Base-by-base conservation (phyloP, 1,140 invertebrate species). In the Archivesica marissinica region DNA sequence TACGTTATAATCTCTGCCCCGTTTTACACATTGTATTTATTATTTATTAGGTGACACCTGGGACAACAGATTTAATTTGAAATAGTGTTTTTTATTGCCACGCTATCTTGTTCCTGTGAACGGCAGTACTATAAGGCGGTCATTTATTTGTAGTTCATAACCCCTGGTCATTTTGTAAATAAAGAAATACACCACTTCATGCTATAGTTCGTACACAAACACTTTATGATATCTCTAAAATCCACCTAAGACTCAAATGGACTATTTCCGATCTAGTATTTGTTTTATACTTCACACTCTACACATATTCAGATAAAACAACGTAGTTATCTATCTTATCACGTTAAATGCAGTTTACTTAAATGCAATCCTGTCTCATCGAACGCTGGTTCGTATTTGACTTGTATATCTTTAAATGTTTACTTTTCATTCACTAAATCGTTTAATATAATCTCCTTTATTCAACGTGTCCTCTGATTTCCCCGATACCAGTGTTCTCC, bases 401-500 rank as follows among this genome's bases (percentile, higher is more conserved):
- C 41, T 50, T 72, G 1, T 20, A 39, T 33, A 56, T 47, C 25
- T 72, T 72, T 17, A 50, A 72, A 25, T 72, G 41, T 72, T 72
- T 30, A 72, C 41, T 72, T 72, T 72, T 72, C 68, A 72, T 72
- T 72, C 38, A 70, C 66, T 41, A 70, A 70, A 23, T 30, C n/a
- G 3, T 44, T 72, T 28, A 72, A 50, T 25, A 72, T 44, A 23
- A 72, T 23, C 20, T 6, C 6, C 23, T 72, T 72, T 72, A 72
- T 72, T 28, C n/a, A 38, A 9, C 1, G 35, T 30, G 9, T 11
- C 41, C 30, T 50, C 20, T 20, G n/a, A 72, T 72, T 72, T 47
- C 15, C 52, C 3, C 68, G 44, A 47, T 72, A 47, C 25, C n/a
- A 4, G 44, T n/a, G n/a, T n/a, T n/a, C n/a, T n/a, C 28, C 20